Evolutionary conservation across 2,888 invertebrate species (phyloP).

Genomic region (Acrocera orbiculus): DNA sequence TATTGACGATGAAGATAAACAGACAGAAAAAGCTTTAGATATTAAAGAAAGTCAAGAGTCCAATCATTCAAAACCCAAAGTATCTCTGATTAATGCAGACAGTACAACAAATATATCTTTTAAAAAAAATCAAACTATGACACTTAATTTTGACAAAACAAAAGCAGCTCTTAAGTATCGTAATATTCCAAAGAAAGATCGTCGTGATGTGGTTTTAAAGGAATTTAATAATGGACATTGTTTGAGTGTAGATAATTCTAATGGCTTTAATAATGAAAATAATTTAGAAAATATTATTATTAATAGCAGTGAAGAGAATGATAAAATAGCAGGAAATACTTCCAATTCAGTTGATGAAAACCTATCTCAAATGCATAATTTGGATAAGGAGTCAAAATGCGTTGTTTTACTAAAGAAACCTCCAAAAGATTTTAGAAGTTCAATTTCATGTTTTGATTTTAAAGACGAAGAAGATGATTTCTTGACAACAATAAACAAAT

Average conservation of each 20-base stretch:
- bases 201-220: slow-evolving; percentile 21
- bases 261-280: background rate
- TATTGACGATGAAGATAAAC: background rate
- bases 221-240: slow-evolving; percentile 16
- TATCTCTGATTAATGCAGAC: background rate
- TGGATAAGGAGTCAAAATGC: too few relatives aligned
- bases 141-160: background rate
- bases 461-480: slow-evolving; percentile 40
- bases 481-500: slow-evolving; percentile 18
- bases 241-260: background rate
- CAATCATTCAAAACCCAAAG: too few relatives aligned
- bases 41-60: background rate
- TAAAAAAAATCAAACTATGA: background rate
- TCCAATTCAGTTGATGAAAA: background rate
- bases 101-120: too few relatives aligned
- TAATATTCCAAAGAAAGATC: slow-evolving; percentile 31
- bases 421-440: slow-evolving; percentile 7
- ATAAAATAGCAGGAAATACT: background rate
- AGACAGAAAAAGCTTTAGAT: background rate
- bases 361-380: too few relatives aligned
- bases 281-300: background rate
- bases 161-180: slow-evolving; percentile 17
- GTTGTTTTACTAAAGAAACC: background rate
- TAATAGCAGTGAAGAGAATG: background rate
- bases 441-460: slow-evolving; percentile 58